Conservation (phyloP, 2,888 invertebrate genomes). For the Amphipoea oculea region DNA sequence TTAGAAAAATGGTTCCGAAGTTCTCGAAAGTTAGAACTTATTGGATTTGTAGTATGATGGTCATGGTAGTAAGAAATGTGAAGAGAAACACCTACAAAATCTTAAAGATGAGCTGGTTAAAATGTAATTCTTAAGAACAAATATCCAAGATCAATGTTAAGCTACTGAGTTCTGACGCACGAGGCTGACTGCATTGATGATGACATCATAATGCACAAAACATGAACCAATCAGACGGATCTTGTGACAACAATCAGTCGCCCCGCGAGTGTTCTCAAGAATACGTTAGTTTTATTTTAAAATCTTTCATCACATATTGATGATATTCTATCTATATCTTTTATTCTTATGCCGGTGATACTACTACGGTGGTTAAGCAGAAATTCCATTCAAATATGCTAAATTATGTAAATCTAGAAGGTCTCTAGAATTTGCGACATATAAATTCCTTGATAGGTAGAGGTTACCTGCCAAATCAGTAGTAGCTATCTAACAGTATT, state of each 20-base stretch:
- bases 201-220: constrained; percentile 54
- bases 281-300: constrained; percentile 50
- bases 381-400: constrained; percentile 38
- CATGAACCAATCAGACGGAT: constrained; percentile 18
- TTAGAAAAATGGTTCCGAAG: background rate
- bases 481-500: constrained; percentile 20
- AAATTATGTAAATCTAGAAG: constrained; percentile 44
- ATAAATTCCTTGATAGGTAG: constrained; percentile 8
- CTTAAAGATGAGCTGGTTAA: background rate
- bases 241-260: constrained; percentile 17
- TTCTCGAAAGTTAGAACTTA: background rate
- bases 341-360: constrained; percentile 24
- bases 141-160: constrained; percentile 20
- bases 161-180: constrained; percentile 28
- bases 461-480: constrained; percentile 19
- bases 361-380: constrained; percentile 18
- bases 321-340: constrained; percentile 20
- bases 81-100: background rate
- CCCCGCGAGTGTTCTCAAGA: constrained; percentile 8
- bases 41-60: background rate
- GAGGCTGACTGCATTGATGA: constrained; percentile 22
- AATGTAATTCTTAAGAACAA: constrained; percentile 10
- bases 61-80: background rate
- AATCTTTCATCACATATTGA: constrained; percentile 31
- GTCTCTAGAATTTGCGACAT: constrained; percentile 28